phyloP scores from a whole-genome alignment of 2,888 invertebrate species.

The Thecocarcelia acutangulata region DNA sequence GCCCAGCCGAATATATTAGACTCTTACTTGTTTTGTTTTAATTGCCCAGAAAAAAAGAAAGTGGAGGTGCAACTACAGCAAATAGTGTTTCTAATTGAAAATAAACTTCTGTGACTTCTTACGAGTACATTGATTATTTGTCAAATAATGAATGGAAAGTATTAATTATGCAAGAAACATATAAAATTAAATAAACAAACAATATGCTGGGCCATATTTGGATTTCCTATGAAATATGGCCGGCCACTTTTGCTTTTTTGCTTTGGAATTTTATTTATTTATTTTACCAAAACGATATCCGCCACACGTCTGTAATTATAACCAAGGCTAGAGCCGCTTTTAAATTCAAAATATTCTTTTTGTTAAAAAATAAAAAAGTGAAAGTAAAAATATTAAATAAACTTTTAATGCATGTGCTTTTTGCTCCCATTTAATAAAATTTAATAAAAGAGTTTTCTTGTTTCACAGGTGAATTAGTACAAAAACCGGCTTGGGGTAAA shows the following conservation, averaged over 20 bases:
- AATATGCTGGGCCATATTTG: constrained; percentile 42
- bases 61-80: constrained; percentile 13
- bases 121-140: too few relatives aligned
- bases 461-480: constrained; percentile 87
- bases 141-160: too few relatives aligned
- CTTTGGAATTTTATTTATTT: constrained; percentile 28
- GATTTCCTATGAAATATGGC: constrained; percentile 9
- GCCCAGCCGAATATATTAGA: too few relatives aligned
- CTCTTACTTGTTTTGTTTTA: constrained; percentile 10
- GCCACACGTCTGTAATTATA: neutral
- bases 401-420: neutral
- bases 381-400: constrained; percentile 14
- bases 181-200: constrained; percentile 36
- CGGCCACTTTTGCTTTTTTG: too few relatives aligned
- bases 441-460: neutral
- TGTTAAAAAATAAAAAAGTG: constrained; percentile 28
- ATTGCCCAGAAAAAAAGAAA: constrained; percentile 45
- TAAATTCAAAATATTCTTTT: constrained; percentile 23
- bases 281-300: too few relatives aligned
- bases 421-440: neutral
- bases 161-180: constrained; percentile 48
- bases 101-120: too few relatives aligned
- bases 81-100: constrained; percentile 36
- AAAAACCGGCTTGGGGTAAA: constrained; percentile 93
- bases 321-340: neutral